phyloP scores from a whole-genome alignment of 2,888 invertebrate genomes.

The Exocentrus adspersus region DNA sequence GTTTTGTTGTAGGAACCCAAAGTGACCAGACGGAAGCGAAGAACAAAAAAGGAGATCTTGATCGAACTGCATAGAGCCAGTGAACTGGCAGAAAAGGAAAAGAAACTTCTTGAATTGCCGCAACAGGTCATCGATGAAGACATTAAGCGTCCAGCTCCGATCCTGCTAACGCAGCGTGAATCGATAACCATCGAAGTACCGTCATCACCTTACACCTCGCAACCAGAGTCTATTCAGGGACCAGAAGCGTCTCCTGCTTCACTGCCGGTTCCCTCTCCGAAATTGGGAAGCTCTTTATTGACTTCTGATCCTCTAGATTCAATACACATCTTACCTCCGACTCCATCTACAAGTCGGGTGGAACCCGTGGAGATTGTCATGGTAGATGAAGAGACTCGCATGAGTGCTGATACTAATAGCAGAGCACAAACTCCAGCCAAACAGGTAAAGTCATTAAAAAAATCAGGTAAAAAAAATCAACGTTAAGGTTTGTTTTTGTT shows the following conservation, averaged over 20 bases:
- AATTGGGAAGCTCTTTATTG: slow-evolving; percentile 18
- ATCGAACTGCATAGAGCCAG: slow-evolving; percentile 17
- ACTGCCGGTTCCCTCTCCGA: slow-evolving; percentile 18
- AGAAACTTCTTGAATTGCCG: neutral
- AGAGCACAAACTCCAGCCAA: slow-evolving; percentile 62
- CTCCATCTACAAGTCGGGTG: slow-evolving; percentile 26
- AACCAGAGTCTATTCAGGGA: slow-evolving; percentile 4
- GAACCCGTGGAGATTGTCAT: slow-evolving; percentile 64
- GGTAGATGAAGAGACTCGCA: slow-evolving; percentile 79
- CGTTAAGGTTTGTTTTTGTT: no score
- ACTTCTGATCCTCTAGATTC: neutral
- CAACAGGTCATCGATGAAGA: slow-evolving; percentile 3
- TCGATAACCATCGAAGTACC: neutral
- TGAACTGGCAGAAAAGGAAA: neutral
- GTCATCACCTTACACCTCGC: neutral
- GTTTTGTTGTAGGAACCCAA: slow-evolving; percentile 52
- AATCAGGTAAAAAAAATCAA: no score
- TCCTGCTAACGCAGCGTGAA: neutral
- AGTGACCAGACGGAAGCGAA: slow-evolving; percentile 51
- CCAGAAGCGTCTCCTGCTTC: slow-evolving; percentile 8
- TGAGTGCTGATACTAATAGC: slow-evolving; percentile 73
- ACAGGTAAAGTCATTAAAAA: no score
- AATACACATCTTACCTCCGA: neutral
- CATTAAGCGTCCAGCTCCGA: neutral
- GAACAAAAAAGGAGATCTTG: slow-evolving; percentile 41